Percentiles rank a stretch among this genome's conserved stretches.
phyloP scores from a whole-genome alignment of 2,797 vertebrate genomes.

The Scleropages formosus region DNA sequence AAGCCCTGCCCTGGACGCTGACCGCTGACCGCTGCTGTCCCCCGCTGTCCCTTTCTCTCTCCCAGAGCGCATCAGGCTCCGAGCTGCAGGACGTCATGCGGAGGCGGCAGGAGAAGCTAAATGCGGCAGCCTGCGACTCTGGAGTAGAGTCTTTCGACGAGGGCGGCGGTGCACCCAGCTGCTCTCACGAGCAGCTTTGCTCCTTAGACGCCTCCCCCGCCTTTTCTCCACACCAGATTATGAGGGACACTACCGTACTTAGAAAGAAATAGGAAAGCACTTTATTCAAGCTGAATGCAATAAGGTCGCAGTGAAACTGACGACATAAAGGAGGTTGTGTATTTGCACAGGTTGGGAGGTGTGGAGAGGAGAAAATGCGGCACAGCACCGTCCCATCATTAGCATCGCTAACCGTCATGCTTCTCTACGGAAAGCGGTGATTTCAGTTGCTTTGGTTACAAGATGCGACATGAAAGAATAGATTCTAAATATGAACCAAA shows the following conservation, averaged over 20 bases:
- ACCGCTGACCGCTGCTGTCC: background rate
- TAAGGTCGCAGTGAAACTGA: background rate
- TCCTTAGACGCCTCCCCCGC: constrained; percentile 49
- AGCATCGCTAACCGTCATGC: too few relatives aligned
- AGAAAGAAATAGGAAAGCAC: background rate
- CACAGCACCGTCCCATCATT: too few relatives aligned
- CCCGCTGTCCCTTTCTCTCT: background rate
- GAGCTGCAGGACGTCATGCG: constrained; percentile 96
- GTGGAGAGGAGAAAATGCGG: constrained; percentile 4
- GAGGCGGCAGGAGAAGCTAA: constrained; percentile 90
- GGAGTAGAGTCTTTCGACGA: constrained; percentile 96
- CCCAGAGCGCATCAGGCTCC: constrained; percentile 76
- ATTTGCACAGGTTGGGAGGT: constrained; percentile 17
- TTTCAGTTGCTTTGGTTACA: background rate
- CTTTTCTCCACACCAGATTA: constrained; percentile 63
- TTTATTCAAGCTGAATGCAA: constrained; percentile 4
- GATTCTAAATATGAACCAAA: background rate
- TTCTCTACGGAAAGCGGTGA: background rate
- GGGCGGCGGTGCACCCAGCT: constrained; percentile 80
- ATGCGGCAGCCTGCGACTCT: constrained; percentile 79
- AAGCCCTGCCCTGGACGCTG: too few relatives aligned
- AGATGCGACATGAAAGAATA: background rate
- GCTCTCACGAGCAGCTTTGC: background rate
- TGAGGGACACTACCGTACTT: constrained; percentile 45
- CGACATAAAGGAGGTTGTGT: background rate